Percentiles rank a stretch among this genome's conserved stretches.
These are phyloP conservation scores for Tineola bisselliella DNA, from an alignment of 2,888 invertebrate genomes.

Conservation along the genomic window DNA sequence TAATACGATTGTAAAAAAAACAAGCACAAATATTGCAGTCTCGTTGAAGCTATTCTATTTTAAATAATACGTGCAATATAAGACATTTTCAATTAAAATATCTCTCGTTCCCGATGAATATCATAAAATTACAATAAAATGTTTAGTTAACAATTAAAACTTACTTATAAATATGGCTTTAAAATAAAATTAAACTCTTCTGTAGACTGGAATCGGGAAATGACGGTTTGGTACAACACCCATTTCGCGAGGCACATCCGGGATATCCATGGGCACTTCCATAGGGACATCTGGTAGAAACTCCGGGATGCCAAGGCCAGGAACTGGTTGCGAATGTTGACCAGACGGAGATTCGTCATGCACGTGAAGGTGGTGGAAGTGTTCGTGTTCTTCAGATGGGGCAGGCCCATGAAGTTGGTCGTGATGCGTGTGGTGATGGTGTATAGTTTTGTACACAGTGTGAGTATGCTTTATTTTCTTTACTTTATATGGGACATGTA, in stretches of 20 bases:
- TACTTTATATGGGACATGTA: conserved; percentile 74
- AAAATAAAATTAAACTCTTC: conserved; percentile 26
- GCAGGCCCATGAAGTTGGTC: conserved; percentile 31
- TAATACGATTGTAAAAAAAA: too few relatives aligned
- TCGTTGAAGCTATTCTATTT: too few relatives aligned
- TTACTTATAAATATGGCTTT: neutral
- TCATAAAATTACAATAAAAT: too few relatives aligned
- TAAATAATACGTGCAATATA: too few relatives aligned
- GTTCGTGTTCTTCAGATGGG: conserved; percentile 54
- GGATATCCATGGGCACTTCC: conserved; percentile 24
- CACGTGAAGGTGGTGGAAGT: conserved; percentile 57
- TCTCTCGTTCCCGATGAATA: too few relatives aligned
- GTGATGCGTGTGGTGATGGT: conserved; percentile 60
- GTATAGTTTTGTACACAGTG: conserved; percentile 75
- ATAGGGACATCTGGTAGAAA: conserved; percentile 42
- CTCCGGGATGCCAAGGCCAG: conserved; percentile 49
- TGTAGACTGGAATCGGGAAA: conserved; percentile 37
- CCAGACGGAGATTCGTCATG: conserved; percentile 37
- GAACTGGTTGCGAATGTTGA: conserved; percentile 43
- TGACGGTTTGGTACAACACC: conserved; percentile 33
- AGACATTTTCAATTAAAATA: too few relatives aligned
- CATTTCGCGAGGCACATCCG: conserved; percentile 24
- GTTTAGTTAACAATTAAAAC: too few relatives aligned
- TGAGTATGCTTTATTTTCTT: conserved; percentile 77
- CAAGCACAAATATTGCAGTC: too few relatives aligned